Percentiles rank a stretch among this genome's conserved stretches.
These are phyloP conservation scores for Zeus faber DNA, from an alignment of 2,113 vertebrate species.

Conservation along the genomic window DNA sequence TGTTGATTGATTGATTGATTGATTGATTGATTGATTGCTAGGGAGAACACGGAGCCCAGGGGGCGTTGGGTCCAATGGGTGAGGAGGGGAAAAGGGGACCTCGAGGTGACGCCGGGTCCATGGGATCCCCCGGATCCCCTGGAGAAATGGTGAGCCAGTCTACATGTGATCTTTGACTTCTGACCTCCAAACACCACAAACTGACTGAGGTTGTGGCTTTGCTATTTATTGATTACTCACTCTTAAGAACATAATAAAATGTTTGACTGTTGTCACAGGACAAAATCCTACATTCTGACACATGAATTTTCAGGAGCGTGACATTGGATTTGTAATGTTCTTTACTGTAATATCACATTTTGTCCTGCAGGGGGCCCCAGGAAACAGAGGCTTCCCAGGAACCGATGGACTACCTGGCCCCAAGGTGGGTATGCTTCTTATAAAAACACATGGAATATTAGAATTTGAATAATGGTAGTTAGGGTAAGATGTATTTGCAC, in stretches of 20 bases:
- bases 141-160: conserved; percentile 91
- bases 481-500: no score
- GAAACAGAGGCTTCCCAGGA: conserved; percentile 94
- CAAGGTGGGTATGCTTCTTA: conserved; percentile 87
- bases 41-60: conserved; percentile 88
- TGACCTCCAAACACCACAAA: no score
- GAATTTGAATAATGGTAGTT: no score
- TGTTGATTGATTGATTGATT: conserved; percentile 2
- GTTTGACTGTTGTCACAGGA: no score
- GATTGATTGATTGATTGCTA: conserved; percentile 41
- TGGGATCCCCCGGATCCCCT: conserved; percentile 80
- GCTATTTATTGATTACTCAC: background rate
- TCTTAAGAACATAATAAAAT: no score
- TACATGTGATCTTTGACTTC: no score
- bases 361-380: conserved; percentile 83
- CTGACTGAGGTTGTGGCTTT: background rate
- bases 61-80: conserved; percentile 85
- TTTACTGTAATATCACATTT: background rate
- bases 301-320: no score
- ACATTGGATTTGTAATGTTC: background rate
- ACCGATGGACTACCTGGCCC: conserved; percentile 92
- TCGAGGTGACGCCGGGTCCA: conserved; percentile 86
- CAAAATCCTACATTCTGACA: no score
- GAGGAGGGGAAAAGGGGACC: conserved; percentile 95
- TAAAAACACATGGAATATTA: no score